Percentiles rank a stretch among this genome's conserved stretches.
Conservation (phyloP, 2,113 vertebrate genomes). For the Cephalophus harveyi region DNA sequence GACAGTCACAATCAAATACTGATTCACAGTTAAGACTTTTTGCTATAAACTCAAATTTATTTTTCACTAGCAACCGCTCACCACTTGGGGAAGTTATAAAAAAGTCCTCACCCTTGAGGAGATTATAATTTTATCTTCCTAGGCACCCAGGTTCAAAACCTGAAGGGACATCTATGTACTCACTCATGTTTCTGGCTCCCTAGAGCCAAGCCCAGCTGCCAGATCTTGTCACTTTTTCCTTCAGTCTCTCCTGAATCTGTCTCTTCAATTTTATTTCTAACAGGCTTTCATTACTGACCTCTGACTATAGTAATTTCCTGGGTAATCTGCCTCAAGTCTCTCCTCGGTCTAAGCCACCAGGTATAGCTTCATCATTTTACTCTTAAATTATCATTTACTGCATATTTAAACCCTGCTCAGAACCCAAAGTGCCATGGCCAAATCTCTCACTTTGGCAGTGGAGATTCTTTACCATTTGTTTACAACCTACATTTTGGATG, state of each 20-base stretch:
- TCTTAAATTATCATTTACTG: not conserved
- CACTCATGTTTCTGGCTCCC: not conserved
- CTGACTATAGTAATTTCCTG: not conserved
- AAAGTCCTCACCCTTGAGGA: not conserved
- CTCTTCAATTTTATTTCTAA: not conserved
- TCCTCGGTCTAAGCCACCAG: not conserved
- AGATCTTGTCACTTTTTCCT: not conserved
- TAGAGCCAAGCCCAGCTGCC: not conserved
- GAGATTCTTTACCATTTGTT: not conserved
- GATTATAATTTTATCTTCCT: not conserved
- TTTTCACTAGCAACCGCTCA: not conserved
- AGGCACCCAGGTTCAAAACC: not conserved
- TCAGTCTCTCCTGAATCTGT: not conserved
- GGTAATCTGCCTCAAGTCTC: not conserved
- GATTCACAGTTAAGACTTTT: not conserved
- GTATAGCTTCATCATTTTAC: not conserved
- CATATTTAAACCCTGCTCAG: not conserved
- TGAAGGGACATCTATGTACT: not conserved
- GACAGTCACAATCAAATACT: not conserved
- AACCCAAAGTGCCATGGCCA: not conserved
- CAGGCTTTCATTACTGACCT: not conserved
- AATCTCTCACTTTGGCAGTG: not conserved
- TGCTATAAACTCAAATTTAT: not conserved
- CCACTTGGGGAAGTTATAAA: not conserved
- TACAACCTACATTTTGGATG: not conserved